Percentiles rank a stretch among this genome's conserved stretches.
Conservation (phyloP, 1,140 invertebrate genomes). For the Cyphomyrmex costatus region DNA sequence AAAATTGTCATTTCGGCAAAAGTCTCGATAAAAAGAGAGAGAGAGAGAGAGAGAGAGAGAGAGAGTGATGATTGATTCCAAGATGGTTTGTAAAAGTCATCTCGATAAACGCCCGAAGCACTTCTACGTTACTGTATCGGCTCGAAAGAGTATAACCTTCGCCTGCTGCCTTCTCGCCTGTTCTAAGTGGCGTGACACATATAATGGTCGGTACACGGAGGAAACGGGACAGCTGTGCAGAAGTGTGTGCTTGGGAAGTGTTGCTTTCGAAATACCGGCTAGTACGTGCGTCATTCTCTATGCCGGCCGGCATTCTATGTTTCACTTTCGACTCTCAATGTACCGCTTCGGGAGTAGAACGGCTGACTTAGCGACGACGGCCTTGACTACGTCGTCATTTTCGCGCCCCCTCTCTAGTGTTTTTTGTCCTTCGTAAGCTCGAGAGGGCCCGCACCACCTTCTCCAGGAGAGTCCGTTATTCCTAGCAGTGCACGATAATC, state of each 20-base stretch:
- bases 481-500: constrained; percentile 12
- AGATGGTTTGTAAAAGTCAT: not conserved
- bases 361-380: constrained; percentile 70
- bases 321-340: constrained; percentile 78
- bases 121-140: not conserved
- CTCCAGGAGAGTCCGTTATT: constrained; percentile 22
- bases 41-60: no score
- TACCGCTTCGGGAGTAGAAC: constrained; percentile 71
- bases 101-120: not conserved
- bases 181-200: constrained; percentile 52
- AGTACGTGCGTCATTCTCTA: constrained; percentile 70
- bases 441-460: constrained; percentile 44
- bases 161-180: constrained; percentile 18
- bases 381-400: constrained; percentile 72
- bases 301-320: constrained; percentile 65
- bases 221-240: constrained; percentile 58
- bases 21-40: not conserved
- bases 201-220: constrained; percentile 28
- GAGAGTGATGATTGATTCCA: not conserved
- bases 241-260: constrained; percentile 53
- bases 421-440: constrained; percentile 55
- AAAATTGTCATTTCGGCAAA: not conserved
- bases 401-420: constrained; percentile 12
- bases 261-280: constrained; percentile 76
- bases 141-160: constrained; percentile 44